Evolutionary conservation across 2,888 invertebrate genomes (phyloP).

Genomic region (Bimastos eiseni): DNA sequence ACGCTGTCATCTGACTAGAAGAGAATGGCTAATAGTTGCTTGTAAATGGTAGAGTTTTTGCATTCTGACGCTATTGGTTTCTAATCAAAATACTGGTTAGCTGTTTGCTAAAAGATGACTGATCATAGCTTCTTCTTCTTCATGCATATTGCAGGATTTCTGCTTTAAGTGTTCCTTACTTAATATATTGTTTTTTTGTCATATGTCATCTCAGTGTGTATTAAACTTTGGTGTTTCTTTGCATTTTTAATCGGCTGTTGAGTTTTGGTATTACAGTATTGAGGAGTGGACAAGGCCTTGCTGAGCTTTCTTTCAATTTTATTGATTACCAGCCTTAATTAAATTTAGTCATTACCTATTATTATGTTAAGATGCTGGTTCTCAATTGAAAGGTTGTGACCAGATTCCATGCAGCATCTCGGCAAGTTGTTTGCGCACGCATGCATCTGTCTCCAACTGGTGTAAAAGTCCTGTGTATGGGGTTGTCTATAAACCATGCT

Average conservation of each 20-base stretch:
- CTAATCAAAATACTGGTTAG: background rate
- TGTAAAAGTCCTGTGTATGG: too few species aligned
- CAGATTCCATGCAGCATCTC: too few species aligned
- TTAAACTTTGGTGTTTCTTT: background rate
- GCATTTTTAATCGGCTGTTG: background rate
- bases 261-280: background rate
- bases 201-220: background rate
- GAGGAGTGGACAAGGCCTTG: background rate
- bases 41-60: background rate
- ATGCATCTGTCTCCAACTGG: too few species aligned
- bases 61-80: background rate
- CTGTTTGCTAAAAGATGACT: background rate
- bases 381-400: too few species aligned
- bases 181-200: background rate
- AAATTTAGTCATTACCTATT: too few species aligned
- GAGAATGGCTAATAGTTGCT: background rate
- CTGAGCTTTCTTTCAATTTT: background rate
- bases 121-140: background rate
- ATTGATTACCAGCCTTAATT: background rate
- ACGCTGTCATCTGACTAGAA: background rate
- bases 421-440: too few species aligned
- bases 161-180: background rate
- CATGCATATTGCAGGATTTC: background rate
- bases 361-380: too few species aligned
- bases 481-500: too few species aligned